These are phyloP conservation scores for Scaptomyza pallida DNA, from an alignment of 1,140 invertebrate species.

Conservation along the genomic window DNA sequence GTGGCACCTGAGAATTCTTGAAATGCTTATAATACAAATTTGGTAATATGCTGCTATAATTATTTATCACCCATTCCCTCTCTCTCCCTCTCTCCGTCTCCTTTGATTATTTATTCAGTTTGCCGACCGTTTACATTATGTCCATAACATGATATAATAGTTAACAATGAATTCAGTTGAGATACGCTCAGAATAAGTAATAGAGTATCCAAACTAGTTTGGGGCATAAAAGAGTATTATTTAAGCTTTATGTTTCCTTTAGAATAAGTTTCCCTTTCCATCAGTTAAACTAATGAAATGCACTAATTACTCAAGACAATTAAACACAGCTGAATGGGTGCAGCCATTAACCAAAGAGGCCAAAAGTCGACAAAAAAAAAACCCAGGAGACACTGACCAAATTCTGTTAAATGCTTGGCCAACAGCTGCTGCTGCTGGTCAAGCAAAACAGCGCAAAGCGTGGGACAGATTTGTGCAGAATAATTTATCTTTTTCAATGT, in stretches of 20 bases:
- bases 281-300: background rate
- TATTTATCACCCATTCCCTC: slow-evolving; percentile 9
- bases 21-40: slow-evolving; percentile 35
- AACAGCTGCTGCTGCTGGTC: slow-evolving; percentile 3
- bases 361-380: background rate
- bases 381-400: too few species aligned
- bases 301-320: background rate
- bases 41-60: slow-evolving; percentile 14
- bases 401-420: background rate
- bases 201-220: too few species aligned
- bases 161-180: background rate
- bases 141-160: background rate
- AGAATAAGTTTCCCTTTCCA: background rate
- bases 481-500: slow-evolving; percentile 14
- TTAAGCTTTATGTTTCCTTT: too few species aligned
- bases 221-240: too few species aligned
- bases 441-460: background rate
- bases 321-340: background rate
- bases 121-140: slow-evolving; percentile 1
- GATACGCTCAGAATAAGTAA: too few species aligned
- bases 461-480: slow-evolving; percentile 3
- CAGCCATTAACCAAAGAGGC: background rate
- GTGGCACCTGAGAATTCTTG: slow-evolving; percentile 27
- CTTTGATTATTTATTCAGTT: too few species aligned
- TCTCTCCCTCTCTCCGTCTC: background rate